These are phyloP conservation scores for Lacerta agilis DNA, from an alignment of 2,797 vertebrate genomes.

Conservation along the genomic window DNA sequence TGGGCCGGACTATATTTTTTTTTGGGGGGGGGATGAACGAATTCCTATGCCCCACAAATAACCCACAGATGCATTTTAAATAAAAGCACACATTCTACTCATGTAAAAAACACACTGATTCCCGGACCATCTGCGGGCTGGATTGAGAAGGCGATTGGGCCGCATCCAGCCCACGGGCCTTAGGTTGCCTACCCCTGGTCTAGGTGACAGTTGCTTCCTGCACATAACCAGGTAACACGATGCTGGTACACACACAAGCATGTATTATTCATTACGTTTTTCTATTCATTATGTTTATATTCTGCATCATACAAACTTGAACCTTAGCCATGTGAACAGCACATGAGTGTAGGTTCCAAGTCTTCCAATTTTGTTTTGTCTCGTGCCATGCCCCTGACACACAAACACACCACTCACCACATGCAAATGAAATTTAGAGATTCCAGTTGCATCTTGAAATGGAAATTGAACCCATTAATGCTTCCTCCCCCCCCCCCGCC, in stretches of 20 bases:
- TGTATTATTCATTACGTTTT: not conserved
- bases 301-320: not conserved
- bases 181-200: too few species aligned
- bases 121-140: too few species aligned
- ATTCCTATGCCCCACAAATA: too few species aligned
- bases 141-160: too few species aligned
- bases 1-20: too few species aligned
- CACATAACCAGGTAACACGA: not conserved
- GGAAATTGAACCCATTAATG: not conserved
- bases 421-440: not conserved
- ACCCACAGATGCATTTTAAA: too few species aligned
- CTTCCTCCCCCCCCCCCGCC: not conserved
- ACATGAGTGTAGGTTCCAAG: not conserved
- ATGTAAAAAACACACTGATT: too few species aligned
- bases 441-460: not conserved
- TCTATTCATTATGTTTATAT: not conserved
- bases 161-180: too few species aligned
- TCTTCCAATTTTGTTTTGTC: not conserved
- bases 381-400: not conserved
- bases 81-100: too few species aligned
- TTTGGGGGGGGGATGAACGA: too few species aligned
- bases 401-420: not conserved
- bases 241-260: not conserved
- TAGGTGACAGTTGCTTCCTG: not conserved
- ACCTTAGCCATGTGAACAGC: not conserved